A percentile compares a stretch with the other conserved stretches of the same genome.
Conservation (phyloP, 2,113 vertebrate genomes). For the Patagioenas fasciata region DNA sequence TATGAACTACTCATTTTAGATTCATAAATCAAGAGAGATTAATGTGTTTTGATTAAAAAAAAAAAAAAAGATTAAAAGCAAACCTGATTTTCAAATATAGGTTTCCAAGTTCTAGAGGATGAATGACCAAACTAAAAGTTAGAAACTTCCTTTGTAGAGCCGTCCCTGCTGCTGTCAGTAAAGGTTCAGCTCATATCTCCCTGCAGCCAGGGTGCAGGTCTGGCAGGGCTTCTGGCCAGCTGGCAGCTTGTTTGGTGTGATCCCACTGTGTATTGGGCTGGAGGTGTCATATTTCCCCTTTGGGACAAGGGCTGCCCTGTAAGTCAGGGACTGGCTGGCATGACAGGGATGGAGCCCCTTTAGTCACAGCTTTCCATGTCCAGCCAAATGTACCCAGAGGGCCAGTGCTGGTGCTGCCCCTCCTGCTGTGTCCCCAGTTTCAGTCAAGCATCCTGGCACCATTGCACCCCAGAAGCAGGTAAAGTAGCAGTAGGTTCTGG, state of each 20-base stretch:
- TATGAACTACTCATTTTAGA: not conserved
- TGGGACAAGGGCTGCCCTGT: not conserved
- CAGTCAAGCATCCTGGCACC: not conserved
- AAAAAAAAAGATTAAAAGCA: not conserved
- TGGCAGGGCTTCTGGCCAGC: not conserved
- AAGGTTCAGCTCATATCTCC: not conserved
- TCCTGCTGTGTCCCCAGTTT: not conserved
- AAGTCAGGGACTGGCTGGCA: not conserved
- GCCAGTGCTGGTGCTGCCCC: rapidly evolving
- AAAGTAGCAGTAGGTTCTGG: not conserved
- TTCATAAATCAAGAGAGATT: not conserved
- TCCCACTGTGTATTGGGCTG: not conserved
- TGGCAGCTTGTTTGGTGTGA: not conserved
- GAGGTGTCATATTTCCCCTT: not conserved
- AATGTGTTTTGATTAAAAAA: not conserved
- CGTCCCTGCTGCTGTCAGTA: not conserved
- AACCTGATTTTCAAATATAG: not conserved
- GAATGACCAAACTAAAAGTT: not conserved
- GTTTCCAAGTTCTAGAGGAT: not conserved
- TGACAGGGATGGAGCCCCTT: not conserved
- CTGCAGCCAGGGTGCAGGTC: not conserved
- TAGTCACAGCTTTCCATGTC: not conserved
- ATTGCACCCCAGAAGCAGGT: not conserved
- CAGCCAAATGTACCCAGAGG: not conserved
- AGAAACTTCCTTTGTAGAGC: not conserved